phyloP scores from a whole-genome alignment of 2,113 vertebrate genomes.

The Grallaria varia region DNA sequence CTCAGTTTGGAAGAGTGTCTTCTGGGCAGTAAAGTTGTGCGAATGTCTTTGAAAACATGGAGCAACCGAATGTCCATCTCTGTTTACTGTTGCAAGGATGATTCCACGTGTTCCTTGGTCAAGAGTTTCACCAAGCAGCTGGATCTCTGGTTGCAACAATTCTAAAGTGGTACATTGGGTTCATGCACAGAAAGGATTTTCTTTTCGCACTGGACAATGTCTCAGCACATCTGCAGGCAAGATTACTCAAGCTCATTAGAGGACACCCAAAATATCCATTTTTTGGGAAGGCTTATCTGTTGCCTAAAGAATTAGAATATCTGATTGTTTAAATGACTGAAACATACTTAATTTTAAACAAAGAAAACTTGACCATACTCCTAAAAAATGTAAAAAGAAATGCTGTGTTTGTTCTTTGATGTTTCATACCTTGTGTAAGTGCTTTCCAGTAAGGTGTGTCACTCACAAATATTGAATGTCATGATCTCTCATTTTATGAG shows the following conservation, averaged over 20 bases:
- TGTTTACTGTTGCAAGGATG: not conserved
- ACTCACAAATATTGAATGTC: not conserved
- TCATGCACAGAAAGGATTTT: not conserved
- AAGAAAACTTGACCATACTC: not conserved
- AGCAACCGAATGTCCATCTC: not conserved
- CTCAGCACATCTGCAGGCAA: not conserved
- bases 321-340: not conserved
- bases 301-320: not conserved
- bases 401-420: not conserved
- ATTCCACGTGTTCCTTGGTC: rapidly evolving
- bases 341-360: not conserved
- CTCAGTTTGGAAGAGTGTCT: not conserved
- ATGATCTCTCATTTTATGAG: not conserved
- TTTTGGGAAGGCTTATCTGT: not conserved
- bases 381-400: not conserved
- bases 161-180: rapidly evolving
- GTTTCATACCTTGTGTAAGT: not conserved
- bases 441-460: not conserved
- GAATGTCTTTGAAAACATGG: not conserved
- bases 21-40: not conserved
- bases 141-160: not conserved
- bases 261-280: not conserved
- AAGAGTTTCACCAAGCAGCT: not conserved
- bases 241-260: not conserved
- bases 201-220: not conserved